Conservation (phyloP, 2,888 invertebrate genomes). For the Meliscaeva auricollis region DNA sequence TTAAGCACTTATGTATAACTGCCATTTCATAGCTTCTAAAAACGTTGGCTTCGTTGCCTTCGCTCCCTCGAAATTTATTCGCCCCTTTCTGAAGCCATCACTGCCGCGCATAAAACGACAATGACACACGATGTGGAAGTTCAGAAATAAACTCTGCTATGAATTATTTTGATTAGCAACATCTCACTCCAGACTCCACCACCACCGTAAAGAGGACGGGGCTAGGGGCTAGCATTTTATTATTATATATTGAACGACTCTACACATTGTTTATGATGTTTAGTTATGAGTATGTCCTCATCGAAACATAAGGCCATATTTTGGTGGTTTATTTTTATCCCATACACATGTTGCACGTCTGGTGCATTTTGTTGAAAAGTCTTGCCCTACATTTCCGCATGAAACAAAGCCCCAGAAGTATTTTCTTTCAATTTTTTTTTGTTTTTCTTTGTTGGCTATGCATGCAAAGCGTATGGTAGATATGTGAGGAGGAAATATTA, state of each 20-base stretch:
- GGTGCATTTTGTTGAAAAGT: slow-evolving; percentile 59
- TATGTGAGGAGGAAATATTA: slow-evolving; percentile 30
- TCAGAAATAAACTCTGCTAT: slow-evolving; percentile 63
- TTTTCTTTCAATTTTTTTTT: neutral
- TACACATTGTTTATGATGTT: slow-evolving; percentile 64
- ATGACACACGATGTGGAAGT: slow-evolving; percentile 35
- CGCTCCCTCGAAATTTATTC: neutral
- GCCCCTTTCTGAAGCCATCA: neutral
- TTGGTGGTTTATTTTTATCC: slow-evolving; percentile 54
- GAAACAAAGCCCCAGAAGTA: slow-evolving; percentile 14
- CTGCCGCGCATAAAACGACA: slow-evolving; percentile 16
- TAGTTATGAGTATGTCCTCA: slow-evolving; percentile 57
- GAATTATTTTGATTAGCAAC: slow-evolving; percentile 71
- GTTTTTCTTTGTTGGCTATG: neutral
- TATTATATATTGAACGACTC: slow-evolving; percentile 54
- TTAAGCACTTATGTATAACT: too few relatives aligned
- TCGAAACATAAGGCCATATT: slow-evolving; percentile 50
- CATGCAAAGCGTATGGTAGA: slow-evolving; percentile 10
- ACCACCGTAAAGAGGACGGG: neutral
- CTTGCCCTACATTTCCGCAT: slow-evolving; percentile 57
- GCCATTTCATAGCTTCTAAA: too few relatives aligned
- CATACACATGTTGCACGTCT: slow-evolving; percentile 69
- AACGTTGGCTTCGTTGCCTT: too few relatives aligned
- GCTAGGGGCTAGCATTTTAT: slow-evolving; percentile 19
- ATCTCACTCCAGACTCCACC: neutral